Conservation (phyloP, 2,888 invertebrate species). For the Hypena proboscidalis region DNA sequence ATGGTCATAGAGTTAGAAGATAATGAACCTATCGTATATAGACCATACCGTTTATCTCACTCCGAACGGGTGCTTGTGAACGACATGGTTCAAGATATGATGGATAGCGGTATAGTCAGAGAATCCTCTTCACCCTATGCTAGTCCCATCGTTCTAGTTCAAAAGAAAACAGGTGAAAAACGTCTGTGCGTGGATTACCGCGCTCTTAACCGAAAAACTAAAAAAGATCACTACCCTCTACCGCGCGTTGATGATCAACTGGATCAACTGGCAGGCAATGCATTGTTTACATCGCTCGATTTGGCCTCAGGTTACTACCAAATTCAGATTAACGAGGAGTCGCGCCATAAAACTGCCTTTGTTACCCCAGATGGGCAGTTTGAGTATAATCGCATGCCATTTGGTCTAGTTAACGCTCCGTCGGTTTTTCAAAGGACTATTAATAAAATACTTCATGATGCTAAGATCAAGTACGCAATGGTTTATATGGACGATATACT, state of each 20-base stretch:
- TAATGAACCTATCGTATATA: constrained; percentile 1
- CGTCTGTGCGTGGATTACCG: constrained; percentile 3
- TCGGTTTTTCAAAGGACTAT: not conserved
- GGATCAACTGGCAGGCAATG: not conserved
- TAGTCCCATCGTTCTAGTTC: constrained; percentile 1
- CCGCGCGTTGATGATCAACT: not conserved
- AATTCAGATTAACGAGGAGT: too few species aligned
- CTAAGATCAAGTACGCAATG: too few species aligned
- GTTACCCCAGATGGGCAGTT: too few species aligned
- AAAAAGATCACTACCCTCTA: constrained; percentile 4
- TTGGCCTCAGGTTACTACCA: too few species aligned
- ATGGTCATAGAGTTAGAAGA: constrained; percentile 4
- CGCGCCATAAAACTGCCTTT: too few species aligned
- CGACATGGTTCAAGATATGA: not conserved
- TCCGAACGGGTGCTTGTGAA: not conserved
- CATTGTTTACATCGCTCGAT: not conserved
- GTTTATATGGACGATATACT: constrained; percentile 1
- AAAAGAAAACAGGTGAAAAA: constrained; percentile 3
- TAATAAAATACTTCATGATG: too few species aligned
- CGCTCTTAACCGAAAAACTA: constrained; percentile 1
- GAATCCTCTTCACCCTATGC: too few species aligned
- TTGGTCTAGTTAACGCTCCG: not conserved
- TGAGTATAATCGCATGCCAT: too few species aligned
- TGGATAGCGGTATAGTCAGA: too few species aligned
- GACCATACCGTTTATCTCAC: constrained; percentile 1